These are phyloP conservation scores for Yponomeuta evonymella DNA, from an alignment of 2,888 invertebrate genomes.

Conservation along the genomic window DNA sequence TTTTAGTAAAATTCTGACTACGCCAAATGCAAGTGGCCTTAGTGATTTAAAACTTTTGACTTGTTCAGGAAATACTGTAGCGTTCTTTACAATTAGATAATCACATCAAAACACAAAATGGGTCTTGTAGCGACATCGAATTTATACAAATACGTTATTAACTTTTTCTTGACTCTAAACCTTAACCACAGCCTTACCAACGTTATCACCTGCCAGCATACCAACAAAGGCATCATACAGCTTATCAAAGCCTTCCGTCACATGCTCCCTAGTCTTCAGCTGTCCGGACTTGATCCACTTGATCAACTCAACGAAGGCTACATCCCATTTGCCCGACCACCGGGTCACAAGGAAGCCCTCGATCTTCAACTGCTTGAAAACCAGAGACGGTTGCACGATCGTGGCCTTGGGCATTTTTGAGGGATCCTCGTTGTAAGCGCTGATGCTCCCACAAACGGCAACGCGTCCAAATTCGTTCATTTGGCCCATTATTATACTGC, in stretches of 20 bases:
- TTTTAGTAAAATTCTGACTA: too few species aligned
- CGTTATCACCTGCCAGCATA: slow-evolving; percentile 75
- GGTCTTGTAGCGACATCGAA: not conserved
- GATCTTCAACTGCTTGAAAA: slow-evolving; percentile 70
- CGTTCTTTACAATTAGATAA: too few species aligned
- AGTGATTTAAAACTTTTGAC: too few species aligned
- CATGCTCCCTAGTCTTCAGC: slow-evolving; percentile 76
- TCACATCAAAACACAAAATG: too few species aligned
- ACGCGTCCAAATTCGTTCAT: slow-evolving; percentile 68
- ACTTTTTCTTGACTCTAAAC: slow-evolving; percentile 34
- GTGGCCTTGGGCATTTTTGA: slow-evolving; percentile 21
- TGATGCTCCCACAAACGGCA: slow-evolving; percentile 18
- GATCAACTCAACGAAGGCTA: slow-evolving; percentile 71
- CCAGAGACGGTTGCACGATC: slow-evolving; percentile 59
- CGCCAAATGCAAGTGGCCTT: too few species aligned
- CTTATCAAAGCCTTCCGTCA: slow-evolving; percentile 80
- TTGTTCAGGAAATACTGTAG: too few species aligned
- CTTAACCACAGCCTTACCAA: slow-evolving; percentile 78
- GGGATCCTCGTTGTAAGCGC: slow-evolving; percentile 15
- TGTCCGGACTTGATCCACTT: slow-evolving; percentile 77
- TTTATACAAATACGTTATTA: not conserved
- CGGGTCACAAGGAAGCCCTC: slow-evolving; percentile 69
- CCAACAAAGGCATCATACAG: slow-evolving; percentile 79
- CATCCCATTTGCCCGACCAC: slow-evolving; percentile 66
- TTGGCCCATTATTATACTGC: slow-evolving; percentile 63